A percentile compares a stretch with the other conserved stretches of the same genome.
Evolutionary conservation across 2,888 invertebrate genomes (phyloP).

Genomic region (Drosophila buzzatii): DNA sequence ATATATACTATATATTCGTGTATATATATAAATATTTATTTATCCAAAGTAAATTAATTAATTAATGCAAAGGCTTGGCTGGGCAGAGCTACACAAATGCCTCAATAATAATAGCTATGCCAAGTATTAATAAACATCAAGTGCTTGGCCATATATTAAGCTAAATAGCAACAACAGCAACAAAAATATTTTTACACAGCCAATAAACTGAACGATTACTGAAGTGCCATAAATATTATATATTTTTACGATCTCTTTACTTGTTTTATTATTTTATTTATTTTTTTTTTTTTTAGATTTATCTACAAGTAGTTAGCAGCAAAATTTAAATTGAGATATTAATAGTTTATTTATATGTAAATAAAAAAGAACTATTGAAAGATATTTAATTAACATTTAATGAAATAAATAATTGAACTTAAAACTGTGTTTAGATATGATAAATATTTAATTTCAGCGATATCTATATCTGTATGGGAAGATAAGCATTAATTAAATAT

Average conservation of each 20-base stretch:
- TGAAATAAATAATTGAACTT: not conserved
- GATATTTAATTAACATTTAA: not conserved
- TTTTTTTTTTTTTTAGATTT: conserved; percentile 32
- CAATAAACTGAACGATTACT: conserved; percentile 70
- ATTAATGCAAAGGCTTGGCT: not conserved
- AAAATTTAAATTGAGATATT: conserved; percentile 3
- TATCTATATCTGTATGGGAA: not conserved
- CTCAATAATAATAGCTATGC: conserved; percentile 23
- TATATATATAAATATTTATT: not conserved
- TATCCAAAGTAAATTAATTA: too few relatives aligned
- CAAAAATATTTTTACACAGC: conserved; percentile 54
- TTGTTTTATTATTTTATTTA: not conserved
- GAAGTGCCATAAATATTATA: conserved; percentile 72
- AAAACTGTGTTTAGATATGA: not conserved
- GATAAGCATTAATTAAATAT: conserved; percentile 4
- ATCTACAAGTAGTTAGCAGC: conserved; percentile 6
- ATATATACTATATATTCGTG: not conserved
- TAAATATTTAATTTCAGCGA: conserved; percentile 2
- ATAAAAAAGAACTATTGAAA: not conserved
- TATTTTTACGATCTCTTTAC: conserved; percentile 35
- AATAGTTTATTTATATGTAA: not conserved
- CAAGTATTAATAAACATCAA: conserved; percentile 59
- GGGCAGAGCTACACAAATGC: conserved; percentile 4
- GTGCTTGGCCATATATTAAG: conserved; percentile 54
- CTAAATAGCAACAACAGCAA: conserved; percentile 30